Evolutionary conservation across 2,113 vertebrate species (phyloP).

Genomic region (Catagonus wagneri): DNA sequence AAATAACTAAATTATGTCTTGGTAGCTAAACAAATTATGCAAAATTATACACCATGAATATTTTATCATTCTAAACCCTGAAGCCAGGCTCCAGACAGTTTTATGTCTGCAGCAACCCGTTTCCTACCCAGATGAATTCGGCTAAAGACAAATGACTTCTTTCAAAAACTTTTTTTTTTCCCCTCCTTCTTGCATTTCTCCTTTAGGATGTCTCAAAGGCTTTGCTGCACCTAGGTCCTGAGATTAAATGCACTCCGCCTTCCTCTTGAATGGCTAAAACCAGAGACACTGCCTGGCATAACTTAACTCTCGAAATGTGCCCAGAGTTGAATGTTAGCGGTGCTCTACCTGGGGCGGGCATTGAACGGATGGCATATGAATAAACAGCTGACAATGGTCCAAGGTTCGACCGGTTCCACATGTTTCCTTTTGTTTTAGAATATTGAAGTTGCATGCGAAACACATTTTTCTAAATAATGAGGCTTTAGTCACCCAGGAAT

Average conservation of each 20-base stretch:
- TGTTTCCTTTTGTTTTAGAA: not conserved
- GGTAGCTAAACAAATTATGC: conserved; percentile 89
- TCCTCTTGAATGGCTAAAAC: conserved; percentile 49
- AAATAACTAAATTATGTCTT: conserved; percentile 86
- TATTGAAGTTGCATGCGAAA: conserved; percentile 53
- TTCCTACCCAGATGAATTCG: conserved; percentile 83
- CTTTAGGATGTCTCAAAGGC: conserved; percentile 73
- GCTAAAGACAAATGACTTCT: conserved; percentile 74
- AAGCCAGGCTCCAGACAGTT: conserved; percentile 86
- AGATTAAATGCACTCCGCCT: conserved; percentile 55
- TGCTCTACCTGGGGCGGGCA: not conserved
- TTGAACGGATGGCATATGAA: not conserved
- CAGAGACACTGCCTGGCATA: conserved; percentile 47
- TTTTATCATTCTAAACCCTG: conserved; percentile 87
- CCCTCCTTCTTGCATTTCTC: conserved; percentile 74
- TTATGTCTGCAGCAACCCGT: conserved; percentile 83
- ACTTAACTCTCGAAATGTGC: conserved; percentile 71
- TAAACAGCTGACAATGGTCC: not conserved
- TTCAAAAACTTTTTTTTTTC: conserved; percentile 80
- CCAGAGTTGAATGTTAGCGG: conserved; percentile 39
- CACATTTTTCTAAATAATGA: conserved; percentile 53
- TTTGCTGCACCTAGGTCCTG: conserved; percentile 73
- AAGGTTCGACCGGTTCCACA: not conserved
- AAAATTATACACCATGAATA: conserved; percentile 89
- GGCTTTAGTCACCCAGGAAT: not conserved